These are phyloP conservation scores for Argopecten irradians DNA, from an alignment of 1,140 invertebrate genomes.

Conservation along the genomic window DNA sequence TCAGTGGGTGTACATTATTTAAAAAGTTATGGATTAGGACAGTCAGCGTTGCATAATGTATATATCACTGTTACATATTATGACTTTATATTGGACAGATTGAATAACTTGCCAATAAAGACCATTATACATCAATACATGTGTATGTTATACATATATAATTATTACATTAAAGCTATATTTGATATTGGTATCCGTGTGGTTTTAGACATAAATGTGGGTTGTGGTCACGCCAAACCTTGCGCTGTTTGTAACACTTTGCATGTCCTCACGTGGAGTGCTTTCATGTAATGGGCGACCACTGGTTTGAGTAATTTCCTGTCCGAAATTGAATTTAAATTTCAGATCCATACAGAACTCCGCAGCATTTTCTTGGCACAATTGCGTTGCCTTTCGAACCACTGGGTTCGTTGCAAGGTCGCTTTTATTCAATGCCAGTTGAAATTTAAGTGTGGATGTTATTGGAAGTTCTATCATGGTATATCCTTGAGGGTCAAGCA, in stretches of 20 bases:
- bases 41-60: too few relatives aligned
- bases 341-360: constrained; percentile 55
- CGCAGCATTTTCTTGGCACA: constrained; percentile 39
- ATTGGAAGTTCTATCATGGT: constrained; percentile 58
- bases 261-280: constrained; percentile 47
- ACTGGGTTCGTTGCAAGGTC: constrained; percentile 50
- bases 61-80: too few relatives aligned
- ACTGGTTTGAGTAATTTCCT: constrained; percentile 46
- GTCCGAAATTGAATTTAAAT: constrained; percentile 59
- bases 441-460: constrained; percentile 54
- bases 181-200: too few relatives aligned
- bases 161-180: too few relatives aligned
- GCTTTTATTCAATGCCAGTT: constrained; percentile 55
- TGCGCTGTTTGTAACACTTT: constrained; percentile 52
- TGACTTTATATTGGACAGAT: too few relatives aligned
- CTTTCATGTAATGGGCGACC: constrained; percentile 26
- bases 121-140: too few relatives aligned
- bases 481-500: constrained; percentile 43
- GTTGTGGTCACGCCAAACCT: constrained; percentile 53
- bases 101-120: too few relatives aligned
- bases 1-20: too few relatives aligned
- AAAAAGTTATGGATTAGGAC: too few relatives aligned
- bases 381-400: constrained; percentile 45
- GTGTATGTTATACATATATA: too few relatives aligned
- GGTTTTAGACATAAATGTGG: constrained; percentile 56